Base-by-base conservation (phyloP, 2,797 vertebrate genomes). In the Urophycis tenuis region DNA sequence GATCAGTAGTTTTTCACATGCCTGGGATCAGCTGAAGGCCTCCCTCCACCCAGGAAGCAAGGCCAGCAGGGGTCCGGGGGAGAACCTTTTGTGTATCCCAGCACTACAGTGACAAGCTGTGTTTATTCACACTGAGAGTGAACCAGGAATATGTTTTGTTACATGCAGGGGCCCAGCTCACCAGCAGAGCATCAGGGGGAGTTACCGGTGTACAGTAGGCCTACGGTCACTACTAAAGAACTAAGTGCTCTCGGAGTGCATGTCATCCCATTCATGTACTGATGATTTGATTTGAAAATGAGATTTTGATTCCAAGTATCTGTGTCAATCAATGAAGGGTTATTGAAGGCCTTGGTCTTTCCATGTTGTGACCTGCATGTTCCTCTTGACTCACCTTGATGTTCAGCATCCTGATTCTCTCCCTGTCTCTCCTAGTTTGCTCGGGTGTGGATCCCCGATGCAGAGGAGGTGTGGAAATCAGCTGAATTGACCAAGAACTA, bases 361-460 rank as follows among this genome's bases (percentile, higher is more conserved):
- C 9, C 53, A n/a, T 60, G 11, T 60, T 60, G 53, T 25, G 53
- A 60, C 22, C 53, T 9, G 25, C n/a, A 25, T 25, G 8, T 25
- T n/a, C 2, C 53, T 60, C 7, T 60, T 10, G 53, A 60, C 2
- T 60, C n/a, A 60, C 53, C n/a, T 1, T 25, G 53, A 60, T 60
- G n/a, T 60, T 60, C 25, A 60, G 25, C n/a, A 53, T 53, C 45
- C 45, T 22, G 45, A 17, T 41, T 41, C 14, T 35, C 12, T n/a
- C 7, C 74, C 32, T 14, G 29, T 74, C 22, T 77, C 15, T 71
- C 17, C 83, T 92, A 99, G 98, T 92, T 92, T 89, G 96, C 97
- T 84, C 93, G 97, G 90, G 97, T 99, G 83, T 99, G 98, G 98
- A 97, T 99, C 84, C 96, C 98, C 17, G 96, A 99, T 87, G 90